phyloP scores from a whole-genome alignment of 2,113 vertebrate genomes.

The Psittacara wagleri region DNA sequence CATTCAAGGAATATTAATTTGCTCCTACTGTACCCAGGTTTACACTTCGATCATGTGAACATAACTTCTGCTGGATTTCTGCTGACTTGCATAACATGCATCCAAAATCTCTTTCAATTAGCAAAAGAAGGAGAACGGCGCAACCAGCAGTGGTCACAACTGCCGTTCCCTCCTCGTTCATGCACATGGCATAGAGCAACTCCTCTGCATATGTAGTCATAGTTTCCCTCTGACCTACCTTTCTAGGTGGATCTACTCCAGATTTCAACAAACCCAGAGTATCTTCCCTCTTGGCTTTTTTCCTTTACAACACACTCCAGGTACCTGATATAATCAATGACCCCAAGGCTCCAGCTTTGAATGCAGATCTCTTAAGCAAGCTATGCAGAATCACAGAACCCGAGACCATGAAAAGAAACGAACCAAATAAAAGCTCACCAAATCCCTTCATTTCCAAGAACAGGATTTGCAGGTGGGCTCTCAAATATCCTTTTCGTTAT shows the following conservation, averaged over 20 bases:
- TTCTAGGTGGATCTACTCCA: neutral
- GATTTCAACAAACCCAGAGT: neutral
- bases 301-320: neutral
- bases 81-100: neutral
- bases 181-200: accelerated
- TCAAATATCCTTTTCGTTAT: neutral
- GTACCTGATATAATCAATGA: neutral
- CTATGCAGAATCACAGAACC: neutral
- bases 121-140: neutral
- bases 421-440: neutral
- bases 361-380: neutral
- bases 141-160: neutral
- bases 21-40: neutral
- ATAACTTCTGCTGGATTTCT: neutral
- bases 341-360: neutral
- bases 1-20: neutral
- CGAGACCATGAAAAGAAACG: neutral
- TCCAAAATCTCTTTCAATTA: neutral
- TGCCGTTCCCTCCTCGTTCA: neutral
- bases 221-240: neutral
- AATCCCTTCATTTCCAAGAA: neutral
- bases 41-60: neutral
- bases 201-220: neutral
- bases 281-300: neutral
- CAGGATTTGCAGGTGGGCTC: neutral